Base-by-base conservation (phyloP, 2,797 vertebrate species). In the Hafferia zeledoni region DNA sequence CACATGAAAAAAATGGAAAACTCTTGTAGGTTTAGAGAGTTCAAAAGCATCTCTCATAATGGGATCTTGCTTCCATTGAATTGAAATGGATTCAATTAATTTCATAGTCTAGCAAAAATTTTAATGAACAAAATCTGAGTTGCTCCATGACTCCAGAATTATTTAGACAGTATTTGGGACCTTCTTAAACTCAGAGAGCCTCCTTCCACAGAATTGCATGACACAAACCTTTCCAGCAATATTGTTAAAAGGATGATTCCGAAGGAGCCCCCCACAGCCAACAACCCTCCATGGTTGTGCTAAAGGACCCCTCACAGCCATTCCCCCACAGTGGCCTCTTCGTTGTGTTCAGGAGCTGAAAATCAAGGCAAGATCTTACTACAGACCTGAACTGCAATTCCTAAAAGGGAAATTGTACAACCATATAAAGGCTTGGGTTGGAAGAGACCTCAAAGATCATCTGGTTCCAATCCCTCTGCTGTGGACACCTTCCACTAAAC, bases 71-170 rank as follows among this genome's bases (percentile, higher is more conserved):
- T 88, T 83, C 52, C 39, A 71, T 10, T 89, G 65, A 85, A 78
- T 5, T 83, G 61, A 78, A 74, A 14, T 82, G 70, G 59, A 89
- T 72, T 85, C 2, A 91, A 20, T 60, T 67, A 0, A 43, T 70
- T 93, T 91, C 57, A 77, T 37, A 89, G 39, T 23, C 50, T 78
- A 71, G 17, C 9, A 87, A 81, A 90, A 79, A 87, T 44, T 86
- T 87, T 94, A 85, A 85, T 78, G 37, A 95, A 90, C 24, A 61
- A 95, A 83, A 68, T 75, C 72, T 78, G 82, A 80, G 35, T 17
- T 72, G 7, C 23, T 89, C 25, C 53, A 47, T 13, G 28, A 60
- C 25, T 70, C 59, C 6, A 60, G 44, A 69, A 75, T 55, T 56
- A 83, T 81, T 77, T 63, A 64, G 52, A 33, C 6, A 55, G 6